Percentiles rank a stretch among this genome's conserved stretches.
phyloP scores from a whole-genome alignment of 1,140 invertebrate genomes.

The Euwallacea fornicatus region DNA sequence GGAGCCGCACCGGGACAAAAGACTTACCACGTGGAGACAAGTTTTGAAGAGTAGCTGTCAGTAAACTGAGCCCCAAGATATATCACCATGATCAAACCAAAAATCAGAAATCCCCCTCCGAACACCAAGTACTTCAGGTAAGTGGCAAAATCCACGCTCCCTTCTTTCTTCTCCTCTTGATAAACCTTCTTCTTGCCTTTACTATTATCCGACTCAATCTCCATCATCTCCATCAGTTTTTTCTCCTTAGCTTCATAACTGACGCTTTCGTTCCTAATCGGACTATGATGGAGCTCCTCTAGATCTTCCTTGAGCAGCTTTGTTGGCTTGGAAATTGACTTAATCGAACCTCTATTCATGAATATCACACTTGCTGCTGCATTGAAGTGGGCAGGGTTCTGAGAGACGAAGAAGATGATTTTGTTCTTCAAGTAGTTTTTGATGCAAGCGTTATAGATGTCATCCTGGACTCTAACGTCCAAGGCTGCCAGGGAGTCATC shows the following conservation, averaged over 20 bases:
- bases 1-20: background rate
- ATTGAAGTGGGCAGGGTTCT: constrained; percentile 81
- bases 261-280: background rate
- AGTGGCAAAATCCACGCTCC: constrained; percentile 38
- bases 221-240: constrained; percentile 19
- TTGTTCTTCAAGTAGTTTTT: constrained; percentile 69
- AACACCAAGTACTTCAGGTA: constrained; percentile 42
- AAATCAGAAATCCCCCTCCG: constrained; percentile 40
- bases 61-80: constrained; percentile 35
- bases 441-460: constrained; percentile 76
- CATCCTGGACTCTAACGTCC: constrained; percentile 78
- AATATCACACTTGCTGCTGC: constrained; percentile 70
- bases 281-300: constrained; percentile 18
- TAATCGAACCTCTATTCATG: constrained; percentile 60
- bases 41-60: constrained; percentile 39
- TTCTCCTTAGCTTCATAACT: constrained; percentile 23
- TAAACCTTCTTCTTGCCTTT: constrained; percentile 40
- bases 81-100: constrained; percentile 34
- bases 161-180: constrained; percentile 39
- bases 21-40: constrained; percentile 43
- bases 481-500: constrained; percentile 84
- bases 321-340: constrained; percentile 52
- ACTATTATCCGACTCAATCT: constrained; percentile 25
- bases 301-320: background rate
- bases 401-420: constrained; percentile 75